Evolutionary conservation across 1,140 invertebrate genomes (phyloP).

Genomic region (Sipha flava): DNA sequence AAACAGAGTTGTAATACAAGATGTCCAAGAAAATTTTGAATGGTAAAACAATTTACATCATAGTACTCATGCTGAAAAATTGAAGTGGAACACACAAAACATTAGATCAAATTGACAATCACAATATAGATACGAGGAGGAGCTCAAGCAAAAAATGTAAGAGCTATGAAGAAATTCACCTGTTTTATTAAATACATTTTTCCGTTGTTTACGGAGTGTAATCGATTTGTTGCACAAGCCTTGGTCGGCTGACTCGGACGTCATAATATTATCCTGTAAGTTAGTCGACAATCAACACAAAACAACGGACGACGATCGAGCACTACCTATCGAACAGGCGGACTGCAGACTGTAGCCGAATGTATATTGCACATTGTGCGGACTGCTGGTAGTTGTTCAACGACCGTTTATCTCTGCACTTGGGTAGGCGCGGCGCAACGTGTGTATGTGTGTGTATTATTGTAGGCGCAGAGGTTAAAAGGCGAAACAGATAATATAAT

Average conservation of each 20-base stretch:
- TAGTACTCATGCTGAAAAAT: neutral
- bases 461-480: constrained; percentile 6
- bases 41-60: too few species aligned
- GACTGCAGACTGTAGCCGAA: neutral
- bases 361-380: neutral
- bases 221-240: constrained; percentile 17
- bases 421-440: neutral
- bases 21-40: too few species aligned
- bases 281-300: too few species aligned
- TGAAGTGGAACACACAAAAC: neutral
- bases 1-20: too few species aligned
- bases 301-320: neutral
- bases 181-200: constrained; percentile 20
- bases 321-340: neutral
- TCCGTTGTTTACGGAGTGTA: neutral
- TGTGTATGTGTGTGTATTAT: neutral
- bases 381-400: neutral
- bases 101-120: neutral
- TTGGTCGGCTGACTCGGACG: neutral
- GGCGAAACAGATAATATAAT: neutral
- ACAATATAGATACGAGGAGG: neutral
- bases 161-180: neutral
- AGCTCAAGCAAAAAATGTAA: neutral
- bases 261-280: neutral
- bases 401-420: neutral